Evolutionary conservation across 1,140 invertebrate genomes (phyloP).

Genomic region (Platorchestia sp.): DNA sequence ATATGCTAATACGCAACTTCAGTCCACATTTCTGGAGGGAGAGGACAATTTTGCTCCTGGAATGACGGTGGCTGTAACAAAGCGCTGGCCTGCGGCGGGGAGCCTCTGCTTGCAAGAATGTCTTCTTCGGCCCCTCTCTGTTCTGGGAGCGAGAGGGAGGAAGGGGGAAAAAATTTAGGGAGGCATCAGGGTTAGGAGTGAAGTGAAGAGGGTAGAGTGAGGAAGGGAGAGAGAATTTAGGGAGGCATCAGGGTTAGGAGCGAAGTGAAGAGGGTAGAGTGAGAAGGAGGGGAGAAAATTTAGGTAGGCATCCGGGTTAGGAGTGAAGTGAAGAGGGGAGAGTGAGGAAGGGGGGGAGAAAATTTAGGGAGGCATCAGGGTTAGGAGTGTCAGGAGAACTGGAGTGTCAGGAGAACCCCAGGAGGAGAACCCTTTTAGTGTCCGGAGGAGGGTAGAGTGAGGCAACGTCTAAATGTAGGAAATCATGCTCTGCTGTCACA

Average conservation of each 20-base stretch:
- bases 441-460: neutral
- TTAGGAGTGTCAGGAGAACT: too few species aligned
- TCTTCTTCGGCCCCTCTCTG: neutral
- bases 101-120: neutral
- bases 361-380: too few species aligned
- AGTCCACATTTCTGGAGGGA: neutral
- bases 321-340: neutral
- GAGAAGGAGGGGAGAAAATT: too few species aligned
- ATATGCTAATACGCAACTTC: constrained; percentile 55
- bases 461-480: neutral
- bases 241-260: too few species aligned
- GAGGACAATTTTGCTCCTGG: constrained; percentile 25
- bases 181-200: neutral
- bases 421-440: too few species aligned
- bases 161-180: too few species aligned
- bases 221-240: neutral
- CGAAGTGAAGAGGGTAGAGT: neutral
- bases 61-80: constrained; percentile 11
- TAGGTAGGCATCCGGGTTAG: neutral
- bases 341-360: neutral
- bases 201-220: neutral
- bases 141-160: too few species aligned
- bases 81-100: neutral
- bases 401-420: too few species aligned
- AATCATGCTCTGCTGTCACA: neutral